Evolutionary conservation across 2,888 invertebrate species (phyloP).

Genomic region (Portevinia maculata): DNA sequence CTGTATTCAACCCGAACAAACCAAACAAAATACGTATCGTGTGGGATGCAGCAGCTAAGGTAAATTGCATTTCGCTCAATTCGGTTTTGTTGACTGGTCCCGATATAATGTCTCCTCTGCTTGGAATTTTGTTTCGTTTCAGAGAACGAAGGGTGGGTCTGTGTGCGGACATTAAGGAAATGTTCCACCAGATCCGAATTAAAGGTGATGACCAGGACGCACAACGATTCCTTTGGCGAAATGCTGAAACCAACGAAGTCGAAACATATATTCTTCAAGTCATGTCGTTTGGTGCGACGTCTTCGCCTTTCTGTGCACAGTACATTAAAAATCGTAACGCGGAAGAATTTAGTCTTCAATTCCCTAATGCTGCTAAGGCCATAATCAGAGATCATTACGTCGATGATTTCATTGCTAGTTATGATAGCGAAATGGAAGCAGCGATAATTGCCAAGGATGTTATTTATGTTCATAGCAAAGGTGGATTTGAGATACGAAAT

Average conservation of each 20-base stretch:
- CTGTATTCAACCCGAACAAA: conserved; percentile 22
- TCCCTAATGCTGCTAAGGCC: conserved; percentile 67
- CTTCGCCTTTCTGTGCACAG: conserved; percentile 33
- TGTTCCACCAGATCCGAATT: conserved; percentile 27
- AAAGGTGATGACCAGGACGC: conserved; percentile 2
- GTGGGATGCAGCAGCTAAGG: conserved; percentile 28
- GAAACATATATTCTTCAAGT: conserved; percentile 22
- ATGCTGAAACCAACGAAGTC: neutral
- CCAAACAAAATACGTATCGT: conserved; percentile 23
- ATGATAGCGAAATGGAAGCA: conserved; percentile 61
- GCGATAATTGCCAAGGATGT: conserved; percentile 19
- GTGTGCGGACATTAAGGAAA: conserved; percentile 26
- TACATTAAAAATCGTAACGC: conserved; percentile 76
- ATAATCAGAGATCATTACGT: conserved; percentile 75
- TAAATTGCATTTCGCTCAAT: conserved; percentile 6
- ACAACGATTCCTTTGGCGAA: conserved; percentile 32
- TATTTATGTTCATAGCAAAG: conserved; percentile 14
- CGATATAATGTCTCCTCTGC: conserved; percentile 2
- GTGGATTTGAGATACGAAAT: conserved; percentile 52
- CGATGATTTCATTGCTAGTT: conserved; percentile 75
- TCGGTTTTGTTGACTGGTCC: conserved; percentile 17
- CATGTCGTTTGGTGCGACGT: conserved; percentile 35
- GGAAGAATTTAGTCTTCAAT: conserved; percentile 17
- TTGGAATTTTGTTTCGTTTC: neutral
- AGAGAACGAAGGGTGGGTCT: conserved; percentile 2